A percentile compares a stretch with the other conserved stretches of the same genome.
Evolutionary conservation across 1,140 invertebrate genomes (phyloP).

Genomic region (Hydropsyche tenuis): DNA sequence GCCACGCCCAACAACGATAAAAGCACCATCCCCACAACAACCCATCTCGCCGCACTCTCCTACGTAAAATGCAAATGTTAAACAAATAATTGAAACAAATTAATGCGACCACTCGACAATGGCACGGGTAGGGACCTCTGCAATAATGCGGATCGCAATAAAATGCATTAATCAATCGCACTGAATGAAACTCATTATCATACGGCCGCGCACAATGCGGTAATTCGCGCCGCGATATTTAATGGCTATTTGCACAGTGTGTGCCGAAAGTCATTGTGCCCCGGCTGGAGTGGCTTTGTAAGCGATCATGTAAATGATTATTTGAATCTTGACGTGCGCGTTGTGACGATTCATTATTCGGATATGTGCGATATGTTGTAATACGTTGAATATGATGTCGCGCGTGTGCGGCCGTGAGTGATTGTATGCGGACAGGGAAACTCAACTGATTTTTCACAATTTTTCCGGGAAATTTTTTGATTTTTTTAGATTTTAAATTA

Average conservation of each 20-base stretch:
- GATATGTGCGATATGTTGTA: no score
- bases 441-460: no score
- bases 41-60: not conserved
- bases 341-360: no score
- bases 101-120: constrained; percentile 45
- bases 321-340: no score
- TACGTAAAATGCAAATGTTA: constrained; percentile 43
- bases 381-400: no score
- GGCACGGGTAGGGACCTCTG: constrained; percentile 19
- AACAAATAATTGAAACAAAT: constrained; percentile 49
- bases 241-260: constrained; percentile 19
- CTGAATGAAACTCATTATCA: constrained; percentile 48
- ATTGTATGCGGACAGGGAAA: no score
- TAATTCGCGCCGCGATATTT: constrained; percentile 3
- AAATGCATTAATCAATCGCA: constrained; percentile 45
- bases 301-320: no score
- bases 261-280: constrained; percentile 39
- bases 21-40: not conserved
- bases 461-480: not conserved
- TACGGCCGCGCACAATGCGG: constrained; percentile 17
- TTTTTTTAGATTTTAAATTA: no score
- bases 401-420: no score
- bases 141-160: constrained; percentile 9
- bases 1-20: constrained; percentile 30
- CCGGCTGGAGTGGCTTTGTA: not conserved